A percentile compares a stretch with the other conserved stretches of the same genome.
These are phyloP conservation scores for Paragorgia papillata DNA, from an alignment of 92 coral and sea anemone species.

Conservation along the genomic window DNA sequence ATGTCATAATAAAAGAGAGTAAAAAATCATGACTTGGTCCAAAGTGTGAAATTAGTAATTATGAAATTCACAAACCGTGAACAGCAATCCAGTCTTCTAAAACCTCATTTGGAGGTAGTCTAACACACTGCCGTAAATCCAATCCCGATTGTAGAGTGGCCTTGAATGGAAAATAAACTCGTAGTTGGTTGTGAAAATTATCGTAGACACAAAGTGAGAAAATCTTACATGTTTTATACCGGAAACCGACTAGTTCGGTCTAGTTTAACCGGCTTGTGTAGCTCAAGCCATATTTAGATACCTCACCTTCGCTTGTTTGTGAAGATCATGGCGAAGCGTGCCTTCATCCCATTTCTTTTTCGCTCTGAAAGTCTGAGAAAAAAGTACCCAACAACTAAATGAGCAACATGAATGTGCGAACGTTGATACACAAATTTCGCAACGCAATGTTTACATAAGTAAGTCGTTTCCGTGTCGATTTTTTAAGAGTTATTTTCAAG, in stretches of 20 bases:
- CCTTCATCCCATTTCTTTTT: slow-evolving; percentile 88
- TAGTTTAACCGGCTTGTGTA: no score
- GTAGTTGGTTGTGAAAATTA: not conserved
- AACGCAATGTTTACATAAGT: not conserved
- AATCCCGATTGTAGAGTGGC: slow-evolving; percentile 93
- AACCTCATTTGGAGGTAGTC: slow-evolving; percentile 86
- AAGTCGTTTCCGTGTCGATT: not conserved
- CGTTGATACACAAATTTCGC: not conserved
- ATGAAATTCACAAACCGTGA: slow-evolving; percentile 70
- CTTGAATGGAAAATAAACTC: slow-evolving; percentile 38
- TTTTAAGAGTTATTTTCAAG: not conserved
- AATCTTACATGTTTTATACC: no score
- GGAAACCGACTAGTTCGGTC: no score
- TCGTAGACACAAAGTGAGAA: not conserved
- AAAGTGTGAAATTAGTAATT: not conserved
- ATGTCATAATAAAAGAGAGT: no score
- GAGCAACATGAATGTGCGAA: not conserved
- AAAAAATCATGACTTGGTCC: no score
- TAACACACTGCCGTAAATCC: slow-evolving; percentile 83
- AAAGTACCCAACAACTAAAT: no score
- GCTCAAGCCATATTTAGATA: no score
- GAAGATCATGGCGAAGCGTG: slow-evolving; percentile 87
- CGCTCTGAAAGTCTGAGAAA: slow-evolving; percentile 85
- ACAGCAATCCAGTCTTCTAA: slow-evolving; percentile 96
- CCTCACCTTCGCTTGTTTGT: slow-evolving; percentile 92